Evolutionary conservation across 2,888 invertebrate genomes (phyloP), one percentile per base, ranked within the genome.

Genomic region (Ptychoptera albimana): DNA sequence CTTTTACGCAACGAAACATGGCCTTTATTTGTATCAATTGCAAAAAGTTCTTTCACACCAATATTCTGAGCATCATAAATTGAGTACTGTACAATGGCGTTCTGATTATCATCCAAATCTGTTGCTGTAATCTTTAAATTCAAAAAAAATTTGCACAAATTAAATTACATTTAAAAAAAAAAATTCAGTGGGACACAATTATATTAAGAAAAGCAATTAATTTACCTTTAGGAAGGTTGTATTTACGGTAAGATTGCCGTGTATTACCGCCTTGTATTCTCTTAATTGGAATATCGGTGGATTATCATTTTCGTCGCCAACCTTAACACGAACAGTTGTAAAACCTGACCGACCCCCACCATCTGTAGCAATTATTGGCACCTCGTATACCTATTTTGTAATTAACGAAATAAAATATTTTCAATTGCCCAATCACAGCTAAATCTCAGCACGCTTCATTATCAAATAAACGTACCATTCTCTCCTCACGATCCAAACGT

Each of bases 241-340:
- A 48, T 75, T 74, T 4, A 70, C 52, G 12, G 70, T 69, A 38
- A 71, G 60, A 55, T 77, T 76, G 36, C 72, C 68, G 51, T 75
- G 74, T 50, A 82, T 77, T 46, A 77, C 76, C 31, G 79, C 77
- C 62, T 82, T 80, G 63, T 89, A 89, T 62, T 86, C 80, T 50
- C 74, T 75, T 46, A 82, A 68, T 49, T 78, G 68, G 62, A 88
- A 89, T 45, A 66, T 66, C 0, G 93, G 92, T 42, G 78, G 68
- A 63, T 87, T 82, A 61, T 92, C 91, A 65, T 91, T 89, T 50
- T 77, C 74, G 66, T 93, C 92, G 15, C 71, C 69, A 40, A 94
- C 81, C 60, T 78, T 77, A 36, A 94, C 82, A 61, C 83, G 73
- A 50, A 89, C 75, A 31, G 73, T 71, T 37, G 85, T 72, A 62